phyloP scores from a whole-genome alignment of 2,113 vertebrate species.

The Pseudolaguvia tuberculata region DNA sequence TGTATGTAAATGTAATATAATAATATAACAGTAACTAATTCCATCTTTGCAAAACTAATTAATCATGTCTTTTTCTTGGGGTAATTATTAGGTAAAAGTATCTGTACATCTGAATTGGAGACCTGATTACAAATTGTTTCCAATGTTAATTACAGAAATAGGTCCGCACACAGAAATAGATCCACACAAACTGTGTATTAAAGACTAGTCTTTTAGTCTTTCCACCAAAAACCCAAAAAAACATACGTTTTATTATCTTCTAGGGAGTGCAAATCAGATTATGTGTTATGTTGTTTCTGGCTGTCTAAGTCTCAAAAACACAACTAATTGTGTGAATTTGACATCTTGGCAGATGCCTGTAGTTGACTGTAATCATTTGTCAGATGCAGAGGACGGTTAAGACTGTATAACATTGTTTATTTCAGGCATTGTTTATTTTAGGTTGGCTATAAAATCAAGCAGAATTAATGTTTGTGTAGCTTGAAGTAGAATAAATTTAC shows the following conservation, averaged over 20 bases:
- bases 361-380: slow-evolving; percentile 28
- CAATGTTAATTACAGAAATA: neutral
- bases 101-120: neutral
- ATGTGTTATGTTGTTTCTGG: neutral
- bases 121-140: neutral
- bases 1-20: too few species aligned
- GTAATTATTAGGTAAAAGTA: neutral
- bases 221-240: neutral
- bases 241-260: neutral
- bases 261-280: slow-evolving; percentile 23
- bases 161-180: neutral
- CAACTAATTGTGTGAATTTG: slow-evolving; percentile 13
- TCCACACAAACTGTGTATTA: too few species aligned
- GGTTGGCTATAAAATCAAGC: neutral
- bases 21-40: neutral
- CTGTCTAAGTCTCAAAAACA: slow-evolving; percentile 9
- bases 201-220: neutral
- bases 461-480: neutral
- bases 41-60: neutral
- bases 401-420: neutral
- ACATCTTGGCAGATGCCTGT: slow-evolving; percentile 26
- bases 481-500: neutral
- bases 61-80: neutral
- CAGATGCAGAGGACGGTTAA: neutral
- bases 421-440: neutral